Evolutionary conservation across 1,140 invertebrate genomes (phyloP), one percentile per base, ranked within the genome.

Genomic region (Epicauta chinensis): DNA sequence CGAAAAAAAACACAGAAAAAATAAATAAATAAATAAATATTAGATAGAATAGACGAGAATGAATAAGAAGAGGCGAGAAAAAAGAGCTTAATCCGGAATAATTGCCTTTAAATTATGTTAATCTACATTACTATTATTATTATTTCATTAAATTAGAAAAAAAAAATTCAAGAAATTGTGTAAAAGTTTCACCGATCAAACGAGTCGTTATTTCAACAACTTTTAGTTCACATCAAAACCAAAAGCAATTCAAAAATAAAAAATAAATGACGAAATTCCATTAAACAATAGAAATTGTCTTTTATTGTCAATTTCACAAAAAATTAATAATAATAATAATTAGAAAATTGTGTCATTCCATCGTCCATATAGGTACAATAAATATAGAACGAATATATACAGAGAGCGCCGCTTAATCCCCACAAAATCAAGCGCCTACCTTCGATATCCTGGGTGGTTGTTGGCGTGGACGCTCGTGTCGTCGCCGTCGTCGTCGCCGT

Each of bases 61-160:
- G 30, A 44, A 44, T 44, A 31, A 44, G 32, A 44, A 44, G 23
- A 23, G 7, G 23, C 4, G 4, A 7, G 23, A n/a, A 49, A 40
- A 48, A 52, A 37, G 44, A 41, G 44, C 40, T 53, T 53, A 53
- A 44, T 47, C 45, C 45, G 45, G 43, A 53, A 45, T 53, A 53
- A 45, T 45, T 53, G 46, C 36, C 30, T 39, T 23, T 46, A 53
- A 38, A 45, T 44, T 53, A 53, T 53, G 51, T 29, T 53, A 53
- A 53, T 53, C 29, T 51, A 30, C 43, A 43, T 43, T 51, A 35
- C 38, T 51, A 34, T 39, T 39, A 51, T 34, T 51, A 35, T 13
- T 43, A 43, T 15, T 36, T 10, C n/a, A 36, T 36, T 10, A 13
- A 13, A 36, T 12, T 5, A 36, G 11, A 36, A 15, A 15, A 36